Conservation (phyloP, 2,888 invertebrate genomes). For the Sabellastarte sp. region DNA sequence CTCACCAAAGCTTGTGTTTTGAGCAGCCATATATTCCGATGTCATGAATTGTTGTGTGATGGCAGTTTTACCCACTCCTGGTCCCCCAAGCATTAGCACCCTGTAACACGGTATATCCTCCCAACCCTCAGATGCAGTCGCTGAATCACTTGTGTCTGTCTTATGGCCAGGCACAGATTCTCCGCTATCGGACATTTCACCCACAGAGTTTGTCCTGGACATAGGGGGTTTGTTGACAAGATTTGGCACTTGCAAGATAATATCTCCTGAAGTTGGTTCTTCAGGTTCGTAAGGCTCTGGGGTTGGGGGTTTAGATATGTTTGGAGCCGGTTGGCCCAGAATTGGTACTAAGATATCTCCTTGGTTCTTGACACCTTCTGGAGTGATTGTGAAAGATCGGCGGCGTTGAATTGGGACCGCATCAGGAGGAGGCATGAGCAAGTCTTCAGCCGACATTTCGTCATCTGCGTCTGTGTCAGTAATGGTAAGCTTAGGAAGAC, state of each 20-base stretch:
- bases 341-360: constrained; percentile 21
- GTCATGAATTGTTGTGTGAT: constrained; percentile 30
- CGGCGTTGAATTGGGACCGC: constrained; percentile 12
- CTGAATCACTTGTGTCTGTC: neutral
- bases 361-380: constrained; percentile 23
- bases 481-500: neutral
- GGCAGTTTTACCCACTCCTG: constrained; percentile 28
- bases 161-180: neutral
- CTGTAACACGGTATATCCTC: constrained; percentile 13
- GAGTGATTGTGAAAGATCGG: constrained; percentile 24
- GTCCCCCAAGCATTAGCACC: constrained; percentile 28
- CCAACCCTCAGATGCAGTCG: neutral
- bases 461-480: neutral
- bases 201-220: neutral
- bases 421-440: neutral
- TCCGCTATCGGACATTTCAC: neutral
- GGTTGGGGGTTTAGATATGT: neutral
- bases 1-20: constrained; percentile 31
- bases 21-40: constrained; percentile 28
- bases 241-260: neutral
- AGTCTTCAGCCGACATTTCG: neutral
- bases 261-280: neutral
- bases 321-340: constrained; percentile 1
- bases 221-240: neutral
- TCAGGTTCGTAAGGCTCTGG: neutral